phyloP scores from a whole-genome alignment of 2,113 vertebrate species.

The Myotis lucifugus region DNA sequence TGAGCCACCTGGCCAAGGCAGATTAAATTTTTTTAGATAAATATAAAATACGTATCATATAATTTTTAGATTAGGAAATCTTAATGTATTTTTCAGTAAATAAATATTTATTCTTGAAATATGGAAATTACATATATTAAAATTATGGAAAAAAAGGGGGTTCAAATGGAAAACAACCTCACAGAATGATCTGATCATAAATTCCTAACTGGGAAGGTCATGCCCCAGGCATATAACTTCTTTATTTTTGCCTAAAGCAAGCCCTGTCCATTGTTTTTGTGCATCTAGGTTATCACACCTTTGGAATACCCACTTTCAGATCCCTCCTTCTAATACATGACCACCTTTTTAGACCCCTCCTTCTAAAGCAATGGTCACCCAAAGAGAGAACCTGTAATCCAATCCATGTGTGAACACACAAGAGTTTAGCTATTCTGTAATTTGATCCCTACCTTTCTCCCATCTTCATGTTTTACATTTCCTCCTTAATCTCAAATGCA shows the following conservation, averaged over 20 bases:
- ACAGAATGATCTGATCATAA: background rate
- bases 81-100: slow-evolving; percentile 33
- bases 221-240: background rate
- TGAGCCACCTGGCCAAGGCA: background rate
- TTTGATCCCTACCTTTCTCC: background rate
- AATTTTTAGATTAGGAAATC: background rate
- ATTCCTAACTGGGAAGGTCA: background rate
- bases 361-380: background rate
- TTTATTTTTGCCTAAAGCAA: background rate
- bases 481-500: background rate
- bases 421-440: background rate
- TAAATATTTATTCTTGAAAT: background rate
- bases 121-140: slow-evolving; percentile 13
- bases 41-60: background rate
- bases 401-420: background rate
- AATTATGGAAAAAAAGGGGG: background rate
- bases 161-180: background rate
- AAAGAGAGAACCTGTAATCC: background rate
- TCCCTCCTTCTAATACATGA: background rate
- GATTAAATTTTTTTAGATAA: background rate
- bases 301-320: background rate
- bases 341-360: background rate
- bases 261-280: background rate
- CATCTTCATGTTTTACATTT: background rate
- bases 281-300: background rate